Conservation (phyloP, 2,113 vertebrate genomes). For the Ia io region DNA sequence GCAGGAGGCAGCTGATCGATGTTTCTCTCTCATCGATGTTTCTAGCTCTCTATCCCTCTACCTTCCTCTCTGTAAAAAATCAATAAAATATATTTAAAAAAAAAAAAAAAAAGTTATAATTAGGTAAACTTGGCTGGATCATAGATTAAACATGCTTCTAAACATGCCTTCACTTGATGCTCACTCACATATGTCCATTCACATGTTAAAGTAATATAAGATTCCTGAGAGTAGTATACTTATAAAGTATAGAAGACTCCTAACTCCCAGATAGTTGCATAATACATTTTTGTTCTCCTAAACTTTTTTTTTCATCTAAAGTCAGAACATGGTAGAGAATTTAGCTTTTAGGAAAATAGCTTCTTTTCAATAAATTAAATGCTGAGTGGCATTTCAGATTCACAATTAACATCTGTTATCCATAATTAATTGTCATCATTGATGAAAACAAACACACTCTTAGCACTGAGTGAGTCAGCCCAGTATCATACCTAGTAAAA, state of each 20-base stretch:
- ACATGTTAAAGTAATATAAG: not conserved
- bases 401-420: conserved; percentile 50
- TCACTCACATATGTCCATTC: too few species aligned
- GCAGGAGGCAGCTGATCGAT: too few species aligned
- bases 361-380: conserved; percentile 44
- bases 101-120: not conserved
- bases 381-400: conserved; percentile 28
- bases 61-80: too few species aligned
- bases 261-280: not conserved
- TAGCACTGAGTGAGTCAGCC: not conserved
- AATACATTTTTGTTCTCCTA: not conserved
- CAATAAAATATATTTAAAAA: too few species aligned
- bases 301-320: not conserved
- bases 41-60: too few species aligned
- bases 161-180: not conserved
- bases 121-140: not conserved
- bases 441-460: not conserved
- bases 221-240: not conserved
- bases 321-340: not conserved
- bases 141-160: not conserved
- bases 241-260: not conserved
- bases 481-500: too few species aligned
- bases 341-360: conserved; percentile 5
- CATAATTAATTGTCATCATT: conserved; percentile 40
- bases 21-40: too few species aligned